These are phyloP conservation scores for Electrophaes corylata DNA, from an alignment of 2,888 invertebrate species.

Conservation along the genomic window DNA sequence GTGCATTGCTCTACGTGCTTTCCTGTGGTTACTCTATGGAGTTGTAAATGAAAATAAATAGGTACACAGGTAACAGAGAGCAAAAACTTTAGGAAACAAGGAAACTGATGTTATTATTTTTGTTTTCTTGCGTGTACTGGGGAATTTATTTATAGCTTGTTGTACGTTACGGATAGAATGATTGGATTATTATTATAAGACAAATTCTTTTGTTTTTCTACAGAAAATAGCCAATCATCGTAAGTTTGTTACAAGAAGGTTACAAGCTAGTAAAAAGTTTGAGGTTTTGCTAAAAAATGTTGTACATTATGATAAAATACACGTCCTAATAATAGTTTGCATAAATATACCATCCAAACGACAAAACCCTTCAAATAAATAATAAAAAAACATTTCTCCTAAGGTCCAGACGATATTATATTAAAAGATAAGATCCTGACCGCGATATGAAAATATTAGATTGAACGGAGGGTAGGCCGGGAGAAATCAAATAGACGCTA, in stretches of 20 bases:
- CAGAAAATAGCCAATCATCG: not conserved
- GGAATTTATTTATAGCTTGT: conserved; percentile 17
- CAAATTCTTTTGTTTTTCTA: not conserved
- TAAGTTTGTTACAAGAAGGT: too few species aligned
- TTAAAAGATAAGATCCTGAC: conserved; percentile 71
- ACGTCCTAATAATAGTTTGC: too few species aligned
- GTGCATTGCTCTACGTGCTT: not conserved
- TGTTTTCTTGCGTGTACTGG: conserved; percentile 23
- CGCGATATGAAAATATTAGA: conserved; percentile 67
- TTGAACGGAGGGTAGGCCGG: conserved; percentile 50
- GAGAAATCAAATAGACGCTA: conserved; percentile 8
- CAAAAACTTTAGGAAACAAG: conserved; percentile 38
- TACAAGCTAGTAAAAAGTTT: too few species aligned
- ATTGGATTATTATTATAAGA: not conserved
- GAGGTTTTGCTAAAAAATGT: too few species aligned
- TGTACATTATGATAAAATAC: too few species aligned
- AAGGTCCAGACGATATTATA: conserved; percentile 52
- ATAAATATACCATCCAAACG: too few species aligned
- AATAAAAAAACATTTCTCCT: not conserved
- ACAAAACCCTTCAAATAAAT: too few species aligned
- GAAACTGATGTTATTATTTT: conserved; percentile 35
- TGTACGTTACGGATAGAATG: conserved; percentile 7
- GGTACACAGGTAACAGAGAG: conserved; percentile 40
- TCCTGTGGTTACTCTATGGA: conserved; percentile 16
- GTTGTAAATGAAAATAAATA: conserved; percentile 55